These are phyloP conservation scores for Sitta carolinensis DNA, from an alignment of 2,797 vertebrate species.

Conservation along the genomic window DNA sequence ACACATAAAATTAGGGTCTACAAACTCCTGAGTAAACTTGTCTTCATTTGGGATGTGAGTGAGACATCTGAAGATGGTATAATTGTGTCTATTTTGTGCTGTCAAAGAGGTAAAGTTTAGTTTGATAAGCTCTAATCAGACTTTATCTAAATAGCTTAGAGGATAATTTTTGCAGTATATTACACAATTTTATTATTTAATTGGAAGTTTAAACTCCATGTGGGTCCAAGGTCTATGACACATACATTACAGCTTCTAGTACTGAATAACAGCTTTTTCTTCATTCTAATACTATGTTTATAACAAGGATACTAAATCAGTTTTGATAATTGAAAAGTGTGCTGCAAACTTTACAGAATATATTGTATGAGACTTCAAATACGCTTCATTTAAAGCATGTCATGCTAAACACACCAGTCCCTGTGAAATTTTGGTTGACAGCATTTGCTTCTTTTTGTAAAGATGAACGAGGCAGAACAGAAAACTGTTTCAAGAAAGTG, in stretches of 20 bases:
- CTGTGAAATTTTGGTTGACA: not conserved
- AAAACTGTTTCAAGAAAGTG: not conserved
- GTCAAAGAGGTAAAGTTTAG: slow-evolving; percentile 11
- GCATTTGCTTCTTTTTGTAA: not conserved
- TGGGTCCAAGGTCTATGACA: not conserved
- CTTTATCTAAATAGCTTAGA: not conserved
- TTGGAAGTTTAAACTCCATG: not conserved
- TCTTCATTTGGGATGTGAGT: not conserved
- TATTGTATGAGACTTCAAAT: not conserved
- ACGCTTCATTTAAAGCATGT: not conserved
- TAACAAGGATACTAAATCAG: not conserved
- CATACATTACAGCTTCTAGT: not conserved
- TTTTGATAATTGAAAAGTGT: not conserved
- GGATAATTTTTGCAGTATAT: not conserved
- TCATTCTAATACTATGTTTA: not conserved
- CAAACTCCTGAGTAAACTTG: not conserved
- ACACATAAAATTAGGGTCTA: not conserved
- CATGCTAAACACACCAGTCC: not conserved
- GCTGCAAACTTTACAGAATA: not conserved
- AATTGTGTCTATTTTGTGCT: not conserved
- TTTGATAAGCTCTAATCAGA: not conserved
- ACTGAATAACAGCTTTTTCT: not conserved
- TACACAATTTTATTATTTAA: slow-evolving; percentile 41
- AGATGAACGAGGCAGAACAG: not conserved
- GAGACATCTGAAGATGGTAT: not conserved